These are phyloP conservation scores for Pipistrellus pygmaeus DNA, from an alignment of 2,797 vertebrate genomes.

Conservation along the genomic window DNA sequence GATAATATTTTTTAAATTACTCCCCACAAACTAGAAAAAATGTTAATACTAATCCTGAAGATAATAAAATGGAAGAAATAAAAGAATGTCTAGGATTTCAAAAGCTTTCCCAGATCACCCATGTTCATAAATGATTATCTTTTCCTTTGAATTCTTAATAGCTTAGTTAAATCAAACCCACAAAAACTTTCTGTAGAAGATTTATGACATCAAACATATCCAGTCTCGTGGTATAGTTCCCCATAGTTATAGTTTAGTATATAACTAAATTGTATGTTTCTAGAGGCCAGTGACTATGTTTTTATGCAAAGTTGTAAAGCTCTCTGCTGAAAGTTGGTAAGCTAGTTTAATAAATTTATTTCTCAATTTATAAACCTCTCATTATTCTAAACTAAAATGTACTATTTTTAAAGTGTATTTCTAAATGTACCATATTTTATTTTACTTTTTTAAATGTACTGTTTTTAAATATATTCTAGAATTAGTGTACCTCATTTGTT, in stretches of 20 bases:
- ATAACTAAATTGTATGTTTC: not conserved
- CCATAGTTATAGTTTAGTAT: not conserved
- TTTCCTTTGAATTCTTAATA: constrained; percentile 35
- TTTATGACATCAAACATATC: constrained; percentile 15
- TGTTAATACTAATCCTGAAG: constrained; percentile 47
- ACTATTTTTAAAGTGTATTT: constrained; percentile 46
- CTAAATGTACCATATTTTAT: constrained; percentile 33
- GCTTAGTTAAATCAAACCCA: not conserved
- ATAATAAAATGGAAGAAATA: not conserved
- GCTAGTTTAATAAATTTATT: constrained; percentile 6
- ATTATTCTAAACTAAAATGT: constrained; percentile 41
- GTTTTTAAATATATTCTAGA: constrained; percentile 44
- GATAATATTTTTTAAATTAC: constrained; percentile 39
- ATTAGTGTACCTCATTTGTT: constrained; percentile 16
- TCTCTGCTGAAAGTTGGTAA: not conserved
- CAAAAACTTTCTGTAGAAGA: constrained; percentile 16
- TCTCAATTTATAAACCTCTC: constrained; percentile 29
- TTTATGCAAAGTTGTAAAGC: constrained; percentile 20
- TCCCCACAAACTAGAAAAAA: constrained; percentile 14
- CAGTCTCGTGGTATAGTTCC: not conserved
- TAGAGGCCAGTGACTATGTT: constrained; percentile 15
- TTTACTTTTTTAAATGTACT: not conserved
- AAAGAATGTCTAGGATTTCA: constrained; percentile 12
- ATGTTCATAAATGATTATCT: not conserved
- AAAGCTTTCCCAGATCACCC: not conserved